Percentiles rank a stretch among this genome's conserved stretches.
phyloP scores from a whole-genome alignment of 1,140 invertebrate genomes.

The Dryas iulia region DNA sequence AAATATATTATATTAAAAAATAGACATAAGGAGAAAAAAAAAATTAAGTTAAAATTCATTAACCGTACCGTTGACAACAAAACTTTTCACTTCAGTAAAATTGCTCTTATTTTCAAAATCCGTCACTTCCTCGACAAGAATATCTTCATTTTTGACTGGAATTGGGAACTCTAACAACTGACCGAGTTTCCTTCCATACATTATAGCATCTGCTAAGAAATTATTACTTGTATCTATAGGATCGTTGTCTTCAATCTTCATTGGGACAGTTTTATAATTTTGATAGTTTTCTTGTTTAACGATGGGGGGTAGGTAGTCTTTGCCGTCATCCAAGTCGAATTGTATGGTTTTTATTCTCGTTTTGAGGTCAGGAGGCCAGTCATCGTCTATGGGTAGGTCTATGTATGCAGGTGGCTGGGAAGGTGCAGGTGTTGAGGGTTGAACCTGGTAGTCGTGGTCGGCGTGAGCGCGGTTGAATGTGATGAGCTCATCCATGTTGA shows the following conservation, averaged over 20 bases:
- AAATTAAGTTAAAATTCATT: conserved; percentile 48
- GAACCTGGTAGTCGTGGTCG: conserved; percentile 73
- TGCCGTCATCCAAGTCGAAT: conserved; percentile 71
- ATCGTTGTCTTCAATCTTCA: conserved; percentile 48
- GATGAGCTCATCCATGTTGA: conserved; percentile 75
- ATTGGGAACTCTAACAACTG: conserved; percentile 58
- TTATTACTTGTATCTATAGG: conserved; percentile 38
- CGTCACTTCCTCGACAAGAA: conserved; percentile 61
- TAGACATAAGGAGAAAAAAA: no score
- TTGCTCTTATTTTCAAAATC: conserved; percentile 60
- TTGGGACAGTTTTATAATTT: conserved; percentile 47
- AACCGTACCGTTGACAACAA: conserved; percentile 57
- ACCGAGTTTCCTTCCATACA: conserved; percentile 59
- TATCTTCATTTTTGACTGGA: conserved; percentile 69
- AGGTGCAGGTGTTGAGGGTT: conserved; percentile 47
- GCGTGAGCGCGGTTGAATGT: conserved; percentile 70
- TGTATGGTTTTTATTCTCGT: conserved; percentile 71
- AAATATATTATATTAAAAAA: no score
- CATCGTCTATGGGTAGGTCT: conserved; percentile 76
- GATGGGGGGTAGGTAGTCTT: conserved; percentile 62
- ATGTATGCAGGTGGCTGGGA: conserved; percentile 69
- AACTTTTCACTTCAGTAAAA: conserved; percentile 63
- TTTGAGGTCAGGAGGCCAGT: conserved; percentile 68
- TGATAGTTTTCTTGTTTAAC: conserved; percentile 71
- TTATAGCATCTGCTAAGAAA: conserved; percentile 55